Evolutionary conservation across 2,113 vertebrate genomes (phyloP), one percentile per base, ranked within the genome.

Genomic region (Pterocles orientalis): DNA sequence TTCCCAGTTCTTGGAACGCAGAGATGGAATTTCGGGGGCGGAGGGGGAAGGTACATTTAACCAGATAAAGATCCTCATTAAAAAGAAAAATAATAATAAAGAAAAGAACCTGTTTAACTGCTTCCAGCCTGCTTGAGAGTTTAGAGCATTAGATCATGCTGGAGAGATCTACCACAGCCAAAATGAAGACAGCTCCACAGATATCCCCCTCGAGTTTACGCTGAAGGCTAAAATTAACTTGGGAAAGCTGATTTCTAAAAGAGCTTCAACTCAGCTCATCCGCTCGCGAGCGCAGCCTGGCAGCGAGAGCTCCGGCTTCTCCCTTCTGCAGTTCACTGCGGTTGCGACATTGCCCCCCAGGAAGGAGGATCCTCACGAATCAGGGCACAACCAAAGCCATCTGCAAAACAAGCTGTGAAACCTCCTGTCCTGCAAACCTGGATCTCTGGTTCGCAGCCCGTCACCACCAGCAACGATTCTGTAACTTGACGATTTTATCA

Each of bases 131-230:
- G 60, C 20, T 47, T 12, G 81, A 94, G 86, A 89, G 88, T 87
- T 96, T 91, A 10, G 61, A 94, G 88, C 83, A 96, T 96, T 92
- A 92, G 94, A 57, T 96, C 96, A 96, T 85, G 80, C 83, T 87
- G 83, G 77, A 84, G 94, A 92, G 45, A 69, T 54, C 73, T 45
- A 47, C 81, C 66, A 86, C 77, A 89, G 91, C 61, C 83, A 39
- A 45, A 79, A 86, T 6, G 50, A 87, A 96, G 91, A 73, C 86
- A 96, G 72, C 57, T 91, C 92, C 70, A 54, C 82, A 76, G 90
- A 82, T 72, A 86, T 53, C 91, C 91, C 95, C 81, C 78, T 15
- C 15, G 88, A 89, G 88, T 73, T 87, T 65, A 54, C 3, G 4
- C 86, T 39, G 66, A 43, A 70, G 50, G 91, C 92, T 91, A 92